These are phyloP conservation scores for Leptopilina syphax DNA, from an alignment of 2,888 invertebrate genomes.

Conservation along the genomic window DNA sequence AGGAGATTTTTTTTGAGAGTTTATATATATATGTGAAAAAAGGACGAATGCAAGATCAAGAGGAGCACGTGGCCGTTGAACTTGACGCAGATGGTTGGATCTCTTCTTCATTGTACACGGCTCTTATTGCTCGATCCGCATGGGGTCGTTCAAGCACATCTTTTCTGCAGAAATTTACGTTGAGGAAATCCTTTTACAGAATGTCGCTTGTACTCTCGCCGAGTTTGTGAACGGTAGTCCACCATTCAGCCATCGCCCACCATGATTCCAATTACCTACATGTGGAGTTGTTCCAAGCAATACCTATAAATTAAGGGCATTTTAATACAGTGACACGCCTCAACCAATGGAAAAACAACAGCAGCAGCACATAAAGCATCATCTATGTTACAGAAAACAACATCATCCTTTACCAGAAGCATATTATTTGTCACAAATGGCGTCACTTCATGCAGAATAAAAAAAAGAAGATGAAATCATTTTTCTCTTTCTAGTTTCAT, in stretches of 20 bases:
- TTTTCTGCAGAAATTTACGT: conserved; percentile 37
- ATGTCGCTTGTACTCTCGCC: conserved; percentile 6
- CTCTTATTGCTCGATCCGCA: conserved; percentile 39
- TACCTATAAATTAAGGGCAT: conserved; percentile 30
- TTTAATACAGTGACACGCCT: conserved; percentile 21
- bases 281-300: conserved; percentile 5
- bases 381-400: too few relatives aligned
- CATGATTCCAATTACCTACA: conserved; percentile 37
- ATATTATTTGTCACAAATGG: too few relatives aligned
- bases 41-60: background rate
- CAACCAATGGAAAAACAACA: conserved; percentile 20
- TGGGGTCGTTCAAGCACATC: conserved; percentile 29
- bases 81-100: conserved; percentile 11
- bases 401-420: too few relatives aligned
- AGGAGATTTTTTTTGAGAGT: background rate
- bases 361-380: background rate
- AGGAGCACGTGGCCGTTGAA: conserved; percentile 36
- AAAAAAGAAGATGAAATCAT: too few relatives aligned
- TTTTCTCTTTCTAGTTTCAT: too few relatives aligned
- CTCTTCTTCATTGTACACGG: conserved; percentile 3
- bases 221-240: conserved; percentile 30
- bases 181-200: conserved; percentile 30
- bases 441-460: too few relatives aligned
- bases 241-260: conserved; percentile 32
- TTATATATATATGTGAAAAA: background rate